phyloP scores from a whole-genome alignment of 2,113 vertebrate genomes.

The Amphiprion percula region DNA sequence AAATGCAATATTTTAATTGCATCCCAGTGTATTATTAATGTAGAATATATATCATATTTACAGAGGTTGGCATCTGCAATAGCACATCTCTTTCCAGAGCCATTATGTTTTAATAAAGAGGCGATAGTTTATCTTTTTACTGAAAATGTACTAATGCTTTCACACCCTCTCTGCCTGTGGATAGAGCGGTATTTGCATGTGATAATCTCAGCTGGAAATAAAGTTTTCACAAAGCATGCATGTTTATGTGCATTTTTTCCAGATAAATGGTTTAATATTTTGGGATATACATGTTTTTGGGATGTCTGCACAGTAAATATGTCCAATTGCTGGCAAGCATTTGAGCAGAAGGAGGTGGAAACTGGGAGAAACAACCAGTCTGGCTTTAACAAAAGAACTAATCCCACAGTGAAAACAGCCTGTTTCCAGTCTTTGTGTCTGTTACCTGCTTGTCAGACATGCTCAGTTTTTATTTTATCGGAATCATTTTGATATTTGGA shows the following conservation, averaged over 20 bases:
- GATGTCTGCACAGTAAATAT: too few relatives aligned
- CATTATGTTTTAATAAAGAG: constrained; percentile 71
- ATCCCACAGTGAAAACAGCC: too few relatives aligned
- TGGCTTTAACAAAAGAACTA: too few relatives aligned
- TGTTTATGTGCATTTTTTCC: background rate
- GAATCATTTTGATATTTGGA: background rate
- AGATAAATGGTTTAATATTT: too few relatives aligned
- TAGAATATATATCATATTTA: constrained; percentile 73
- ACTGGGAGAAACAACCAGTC: background rate
- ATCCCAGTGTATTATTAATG: constrained; percentile 72
- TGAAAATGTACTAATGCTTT: constrained; percentile 61
- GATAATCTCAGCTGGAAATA: constrained; percentile 77
- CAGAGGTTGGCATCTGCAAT: constrained; percentile 63
- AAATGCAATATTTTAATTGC: constrained; percentile 86
- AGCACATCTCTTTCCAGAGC: constrained; percentile 71
- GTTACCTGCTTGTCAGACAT: too few relatives aligned
- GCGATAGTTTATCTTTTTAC: constrained; percentile 74
- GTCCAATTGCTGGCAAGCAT: too few relatives aligned
- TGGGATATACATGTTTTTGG: too few relatives aligned
- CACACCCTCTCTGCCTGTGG: constrained; percentile 67
- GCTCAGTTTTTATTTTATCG: background rate
- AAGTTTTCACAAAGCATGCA: constrained; percentile 69
- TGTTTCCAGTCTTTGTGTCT: background rate
- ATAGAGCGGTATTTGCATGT: constrained; percentile 74
- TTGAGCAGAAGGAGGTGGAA: background rate